Base-by-base conservation (phyloP, 2,888 invertebrate species). In the Acrobasis suavella region DNA sequence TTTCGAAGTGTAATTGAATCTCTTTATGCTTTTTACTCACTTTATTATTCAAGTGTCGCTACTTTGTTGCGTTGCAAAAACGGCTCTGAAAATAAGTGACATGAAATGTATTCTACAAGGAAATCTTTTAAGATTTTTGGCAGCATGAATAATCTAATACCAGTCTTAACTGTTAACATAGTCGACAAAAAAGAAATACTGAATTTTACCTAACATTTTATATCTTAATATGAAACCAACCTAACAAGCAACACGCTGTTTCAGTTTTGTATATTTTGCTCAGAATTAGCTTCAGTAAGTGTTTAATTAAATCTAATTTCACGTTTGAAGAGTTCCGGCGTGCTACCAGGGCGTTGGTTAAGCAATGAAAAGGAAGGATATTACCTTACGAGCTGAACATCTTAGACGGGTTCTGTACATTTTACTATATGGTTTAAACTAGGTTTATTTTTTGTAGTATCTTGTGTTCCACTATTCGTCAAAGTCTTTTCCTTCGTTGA, bases 341-440 rank as follows among this genome's bases (percentile, higher is more conserved):
- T n/a, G 49, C 17, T 15, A 15, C n/a, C 39, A 17, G 51, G 60
- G 51, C 60, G 60, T 60, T 32, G 50, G 49, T 59, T 60, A 39
- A 9, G 51, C 51, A 60, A 60, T 39, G 39, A 17, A 17, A 52
- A 60, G 60, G 60, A 51, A 52, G 39, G 12, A 58, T n/a, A 49
- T 58, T 58, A 58, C 32, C 8, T 58, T 46, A 58, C 32, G 32
- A 46, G 46, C 58, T 49, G 9, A 17, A 58, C 42, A 58, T 12
- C 5, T 17, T 14, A 42, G 10, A 2, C 1, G 7, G 46, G 42
- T 58, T 39, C 56, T 42, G 17, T 52, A 52, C 12, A 3, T 22
- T 10, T 51, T 22, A 32, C 32, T 32, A 32, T 32, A 2, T 6
- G 32, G 32, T 32, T 32, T 32, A 22, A 2, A 22, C 3, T 22